phyloP scores from a whole-genome alignment of 2,888 invertebrate genomes.

The Drosophila anomelani region DNA sequence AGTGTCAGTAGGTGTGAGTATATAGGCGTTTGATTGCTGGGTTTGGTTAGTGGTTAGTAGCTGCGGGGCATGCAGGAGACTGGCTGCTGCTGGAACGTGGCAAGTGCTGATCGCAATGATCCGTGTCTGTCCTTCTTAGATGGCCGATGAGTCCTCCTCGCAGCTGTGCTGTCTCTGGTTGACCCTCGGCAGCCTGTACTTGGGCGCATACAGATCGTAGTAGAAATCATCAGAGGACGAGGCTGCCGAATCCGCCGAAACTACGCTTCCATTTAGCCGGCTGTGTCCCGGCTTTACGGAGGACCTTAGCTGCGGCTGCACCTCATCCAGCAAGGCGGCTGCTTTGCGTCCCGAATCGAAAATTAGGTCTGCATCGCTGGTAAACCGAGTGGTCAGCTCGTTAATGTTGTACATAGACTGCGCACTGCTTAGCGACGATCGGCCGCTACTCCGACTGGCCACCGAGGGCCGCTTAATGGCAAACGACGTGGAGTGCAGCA shows the following conservation, averaged over 20 bases:
- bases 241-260: slow-evolving; percentile 34
- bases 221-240: slow-evolving; percentile 59
- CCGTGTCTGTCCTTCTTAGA: slow-evolving; percentile 36
- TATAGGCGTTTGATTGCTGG: slow-evolving; percentile 6
- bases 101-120: slow-evolving; percentile 22
- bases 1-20: slow-evolving; percentile 35
- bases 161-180: slow-evolving; percentile 58
- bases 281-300: slow-evolving; percentile 84
- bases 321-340: slow-evolving; percentile 85
- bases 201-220: slow-evolving; percentile 67
- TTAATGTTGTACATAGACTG: slow-evolving; percentile 82
- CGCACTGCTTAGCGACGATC: slow-evolving; percentile 72
- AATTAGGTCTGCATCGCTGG: slow-evolving; percentile 70
- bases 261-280: slow-evolving; percentile 38
- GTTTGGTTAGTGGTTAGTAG: slow-evolving; percentile 30
- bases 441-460: slow-evolving; percentile 68
- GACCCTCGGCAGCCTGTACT: slow-evolving; percentile 63
- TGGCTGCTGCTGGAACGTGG: slow-evolving; percentile 13
- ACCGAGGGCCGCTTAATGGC: slow-evolving; percentile 83
- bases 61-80: slow-evolving; percentile 28
- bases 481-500: slow-evolving; percentile 83
- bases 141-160: slow-evolving; percentile 58
- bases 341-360: slow-evolving; percentile 69
- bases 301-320: slow-evolving; percentile 84
- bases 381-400: slow-evolving; percentile 66